Conservation (phyloP, 2,797 vertebrate genomes). For the Calcarius lapponicus region DNA sequence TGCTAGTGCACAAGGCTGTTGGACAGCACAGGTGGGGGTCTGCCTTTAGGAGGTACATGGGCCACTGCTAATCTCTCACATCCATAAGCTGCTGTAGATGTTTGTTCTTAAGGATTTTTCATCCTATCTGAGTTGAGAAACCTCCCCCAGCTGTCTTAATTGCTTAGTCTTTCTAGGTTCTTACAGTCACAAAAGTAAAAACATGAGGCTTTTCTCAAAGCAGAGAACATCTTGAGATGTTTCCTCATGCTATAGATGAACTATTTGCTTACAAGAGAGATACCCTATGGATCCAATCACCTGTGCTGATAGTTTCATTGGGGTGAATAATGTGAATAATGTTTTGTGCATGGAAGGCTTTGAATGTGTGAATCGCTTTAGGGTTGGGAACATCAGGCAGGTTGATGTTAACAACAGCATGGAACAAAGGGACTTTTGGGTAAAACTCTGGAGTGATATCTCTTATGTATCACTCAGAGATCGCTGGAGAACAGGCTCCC, state of each 20-base stretch:
- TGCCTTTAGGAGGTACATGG: not conserved
- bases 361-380: not conserved
- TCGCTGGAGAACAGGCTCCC: not conserved
- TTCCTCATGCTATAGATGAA: not conserved
- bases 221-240: not conserved
- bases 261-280: not conserved
- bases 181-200: not conserved
- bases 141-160: not conserved
- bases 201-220: not conserved
- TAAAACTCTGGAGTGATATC: not conserved
- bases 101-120: not conserved
- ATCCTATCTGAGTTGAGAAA: not conserved
- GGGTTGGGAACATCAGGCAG: not conserved
- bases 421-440: not conserved
- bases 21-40: not conserved
- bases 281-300: not conserved
- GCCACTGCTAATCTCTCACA: not conserved
- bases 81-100: not conserved
- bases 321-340: not conserved
- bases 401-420: not conserved
- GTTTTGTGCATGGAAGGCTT: not conserved
- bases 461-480: not conserved
- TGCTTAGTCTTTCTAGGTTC: not conserved
- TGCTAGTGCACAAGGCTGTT: not conserved
- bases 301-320: not conserved